These are phyloP conservation scores for Megalops atlanticus DNA, from an alignment of 2,113 vertebrate species.

Conservation along the genomic window DNA sequence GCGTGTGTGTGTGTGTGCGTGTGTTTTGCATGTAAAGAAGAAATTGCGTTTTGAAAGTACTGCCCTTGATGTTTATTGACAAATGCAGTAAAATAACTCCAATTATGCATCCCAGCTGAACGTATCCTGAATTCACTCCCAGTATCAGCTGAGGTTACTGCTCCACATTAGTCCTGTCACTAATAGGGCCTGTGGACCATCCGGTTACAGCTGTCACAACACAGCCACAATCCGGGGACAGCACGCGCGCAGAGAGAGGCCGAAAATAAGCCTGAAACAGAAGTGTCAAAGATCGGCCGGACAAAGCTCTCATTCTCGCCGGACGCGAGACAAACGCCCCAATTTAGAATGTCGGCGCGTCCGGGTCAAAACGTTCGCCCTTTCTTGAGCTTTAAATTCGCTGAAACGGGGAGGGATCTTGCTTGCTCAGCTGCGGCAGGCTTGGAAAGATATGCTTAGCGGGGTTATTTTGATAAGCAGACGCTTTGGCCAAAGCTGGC, in stretches of 20 bases:
- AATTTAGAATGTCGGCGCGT: neutral
- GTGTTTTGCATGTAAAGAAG: too few species aligned
- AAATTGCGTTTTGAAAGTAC: neutral
- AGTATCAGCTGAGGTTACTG: neutral
- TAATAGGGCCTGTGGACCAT: neutral
- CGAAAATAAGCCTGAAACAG: neutral
- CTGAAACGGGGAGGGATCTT: neutral
- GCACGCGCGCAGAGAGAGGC: neutral
- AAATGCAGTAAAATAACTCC: neutral
- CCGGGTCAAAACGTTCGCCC: neutral
- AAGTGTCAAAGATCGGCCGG: too few species aligned
- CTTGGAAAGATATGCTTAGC: neutral
- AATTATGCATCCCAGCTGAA: neutral
- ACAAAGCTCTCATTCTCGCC: neutral
- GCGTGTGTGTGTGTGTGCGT: too few species aligned
- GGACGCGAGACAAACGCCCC: neutral
- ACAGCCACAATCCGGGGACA: neutral
- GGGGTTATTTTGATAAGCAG: neutral
- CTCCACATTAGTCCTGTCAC: neutral
- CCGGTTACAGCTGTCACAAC: neutral
- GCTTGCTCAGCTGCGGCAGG: neutral
- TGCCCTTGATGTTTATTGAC: neutral
- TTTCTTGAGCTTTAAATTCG: too few species aligned
- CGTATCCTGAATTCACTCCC: neutral
- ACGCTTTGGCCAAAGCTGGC: neutral